Evolutionary conservation across 2,888 invertebrate species (phyloP).

Genomic region (Drosophila limbata): DNA sequence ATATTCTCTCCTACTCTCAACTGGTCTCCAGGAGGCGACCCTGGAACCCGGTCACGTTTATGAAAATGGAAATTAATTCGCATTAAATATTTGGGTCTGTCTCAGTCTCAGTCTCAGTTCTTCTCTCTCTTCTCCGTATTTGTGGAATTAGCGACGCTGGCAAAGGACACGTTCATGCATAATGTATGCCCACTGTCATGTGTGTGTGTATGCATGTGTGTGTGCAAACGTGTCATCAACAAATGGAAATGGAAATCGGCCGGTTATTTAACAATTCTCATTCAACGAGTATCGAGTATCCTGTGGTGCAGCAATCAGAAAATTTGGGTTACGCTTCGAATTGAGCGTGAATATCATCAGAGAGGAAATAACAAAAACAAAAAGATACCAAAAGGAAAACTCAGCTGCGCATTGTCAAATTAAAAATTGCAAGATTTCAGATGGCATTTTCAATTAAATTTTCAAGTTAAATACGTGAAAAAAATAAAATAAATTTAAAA

Average conservation of each 20-base stretch:
- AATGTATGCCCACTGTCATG: conserved; percentile 27
- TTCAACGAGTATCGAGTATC: conserved; percentile 40
- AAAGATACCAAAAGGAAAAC: conserved; percentile 15
- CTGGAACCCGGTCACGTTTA: conserved; percentile 56
- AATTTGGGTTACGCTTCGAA: conserved; percentile 5
- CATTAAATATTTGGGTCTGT: conserved; percentile 65
- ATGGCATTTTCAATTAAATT: neutral
- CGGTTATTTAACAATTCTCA: conserved; percentile 45
- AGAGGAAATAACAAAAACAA: conserved; percentile 1
- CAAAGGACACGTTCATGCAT: conserved; percentile 74
- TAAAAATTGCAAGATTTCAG: conserved; percentile 13
- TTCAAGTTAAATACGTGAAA: neutral
- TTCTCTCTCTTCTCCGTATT: conserved; percentile 17
- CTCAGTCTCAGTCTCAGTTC: too few species aligned
- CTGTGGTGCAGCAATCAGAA: conserved; percentile 40
- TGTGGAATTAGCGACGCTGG: conserved; percentile 69
- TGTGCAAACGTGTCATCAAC: conserved; percentile 58
- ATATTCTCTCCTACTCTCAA: conserved; percentile 22
- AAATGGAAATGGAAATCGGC: conserved; percentile 53
- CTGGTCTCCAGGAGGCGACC: conserved; percentile 3
- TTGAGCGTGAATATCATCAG: conserved; percentile 18
- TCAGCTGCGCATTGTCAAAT: conserved; percentile 25
- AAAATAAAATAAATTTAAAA: neutral
- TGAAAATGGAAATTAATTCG: conserved; percentile 72
- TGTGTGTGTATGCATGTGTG: conserved; percentile 12